Conservation (phyloP, 1,140 invertebrate genomes). For the Monomorium pharaonis region DNA sequence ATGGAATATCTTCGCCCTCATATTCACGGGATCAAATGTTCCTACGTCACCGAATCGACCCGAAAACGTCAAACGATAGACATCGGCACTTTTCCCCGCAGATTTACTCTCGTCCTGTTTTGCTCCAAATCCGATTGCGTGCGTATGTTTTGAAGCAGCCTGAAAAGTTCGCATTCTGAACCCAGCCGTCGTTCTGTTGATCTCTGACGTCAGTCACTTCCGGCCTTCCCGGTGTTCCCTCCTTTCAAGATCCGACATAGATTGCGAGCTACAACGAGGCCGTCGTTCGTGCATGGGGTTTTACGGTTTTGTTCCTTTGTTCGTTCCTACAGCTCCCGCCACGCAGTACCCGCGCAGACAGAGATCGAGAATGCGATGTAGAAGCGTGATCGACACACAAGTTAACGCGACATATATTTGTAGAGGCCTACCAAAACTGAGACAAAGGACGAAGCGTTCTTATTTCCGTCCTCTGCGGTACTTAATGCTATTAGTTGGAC, state of each 20-base stretch:
- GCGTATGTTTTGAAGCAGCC: conserved; percentile 16
- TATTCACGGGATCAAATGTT: conserved; percentile 36
- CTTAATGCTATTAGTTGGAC: not conserved
- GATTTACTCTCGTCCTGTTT: conserved; percentile 21
- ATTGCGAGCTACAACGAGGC: conserved; percentile 58
- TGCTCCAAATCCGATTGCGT: conserved; percentile 45
- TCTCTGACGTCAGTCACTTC: conserved; percentile 71
- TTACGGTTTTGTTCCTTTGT: conserved; percentile 69
- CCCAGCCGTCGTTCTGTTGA: conserved; percentile 54
- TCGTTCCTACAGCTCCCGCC: conserved; percentile 37
- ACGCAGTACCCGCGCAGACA: not conserved
- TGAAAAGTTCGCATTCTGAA: conserved; percentile 52
- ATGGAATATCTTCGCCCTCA: not conserved
- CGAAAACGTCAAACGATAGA: conserved; percentile 49
- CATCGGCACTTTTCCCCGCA: conserved; percentile 30
- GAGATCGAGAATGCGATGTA: conserved; percentile 16
- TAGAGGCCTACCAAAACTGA: not conserved
- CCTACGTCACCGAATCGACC: conserved; percentile 15
- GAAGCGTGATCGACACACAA: conserved; percentile 31
- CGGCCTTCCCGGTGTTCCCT: conserved; percentile 46
- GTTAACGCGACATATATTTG: conserved; percentile 43
- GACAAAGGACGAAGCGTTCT: not conserved
- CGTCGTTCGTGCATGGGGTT: conserved; percentile 62
- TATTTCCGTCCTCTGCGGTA: not conserved
- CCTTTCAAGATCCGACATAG: conserved; percentile 66